These are phyloP conservation scores for Melanotaenia pygmaea DNA, from an alignment of 2,797 vertebrate species.

Conservation along the genomic window DNA sequence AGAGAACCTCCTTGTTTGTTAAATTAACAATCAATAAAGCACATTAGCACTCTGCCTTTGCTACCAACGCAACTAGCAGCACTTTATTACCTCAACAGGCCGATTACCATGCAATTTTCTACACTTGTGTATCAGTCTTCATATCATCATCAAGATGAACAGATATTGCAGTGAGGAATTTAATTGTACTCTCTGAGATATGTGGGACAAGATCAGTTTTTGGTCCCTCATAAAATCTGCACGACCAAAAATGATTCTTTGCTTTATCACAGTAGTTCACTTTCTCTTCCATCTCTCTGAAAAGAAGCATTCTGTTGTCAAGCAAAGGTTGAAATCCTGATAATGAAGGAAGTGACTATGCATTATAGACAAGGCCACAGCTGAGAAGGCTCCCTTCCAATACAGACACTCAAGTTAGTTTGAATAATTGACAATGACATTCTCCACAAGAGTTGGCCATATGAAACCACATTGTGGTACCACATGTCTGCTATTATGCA, in stretches of 20 bases:
- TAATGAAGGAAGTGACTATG: constrained; percentile 45
- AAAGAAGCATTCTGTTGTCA: constrained; percentile 16
- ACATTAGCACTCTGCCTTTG: constrained; percentile 8
- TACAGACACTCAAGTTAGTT: constrained; percentile 60
- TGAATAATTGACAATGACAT: constrained; percentile 79
- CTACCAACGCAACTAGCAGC: constrained; percentile 27
- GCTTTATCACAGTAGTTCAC: constrained; percentile 69
- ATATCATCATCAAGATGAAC: constrained; percentile 10
- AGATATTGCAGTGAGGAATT: constrained; percentile 15
- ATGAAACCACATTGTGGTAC: constrained; percentile 58
- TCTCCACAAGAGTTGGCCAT: constrained; percentile 60
- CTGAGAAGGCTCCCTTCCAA: constrained; percentile 53
- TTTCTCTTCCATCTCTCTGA: constrained; percentile 51
- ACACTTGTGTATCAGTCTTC: background rate
- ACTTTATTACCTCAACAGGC: constrained; percentile 15
- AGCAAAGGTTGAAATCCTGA: constrained; percentile 32
- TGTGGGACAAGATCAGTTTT: constrained; percentile 54
- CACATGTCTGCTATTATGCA: constrained; percentile 35
- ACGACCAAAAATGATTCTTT: constrained; percentile 63
- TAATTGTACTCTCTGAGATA: constrained; percentile 24
- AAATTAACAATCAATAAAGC: constrained; percentile 20
- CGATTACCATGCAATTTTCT: background rate
- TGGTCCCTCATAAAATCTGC: constrained; percentile 64
- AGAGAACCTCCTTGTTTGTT: background rate
- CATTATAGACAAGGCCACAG: constrained; percentile 55